Percentiles rank a stretch among this genome's conserved stretches.
phyloP scores from a whole-genome alignment of 1,140 invertebrate genomes.

The Aleiodes sp. region DNA sequence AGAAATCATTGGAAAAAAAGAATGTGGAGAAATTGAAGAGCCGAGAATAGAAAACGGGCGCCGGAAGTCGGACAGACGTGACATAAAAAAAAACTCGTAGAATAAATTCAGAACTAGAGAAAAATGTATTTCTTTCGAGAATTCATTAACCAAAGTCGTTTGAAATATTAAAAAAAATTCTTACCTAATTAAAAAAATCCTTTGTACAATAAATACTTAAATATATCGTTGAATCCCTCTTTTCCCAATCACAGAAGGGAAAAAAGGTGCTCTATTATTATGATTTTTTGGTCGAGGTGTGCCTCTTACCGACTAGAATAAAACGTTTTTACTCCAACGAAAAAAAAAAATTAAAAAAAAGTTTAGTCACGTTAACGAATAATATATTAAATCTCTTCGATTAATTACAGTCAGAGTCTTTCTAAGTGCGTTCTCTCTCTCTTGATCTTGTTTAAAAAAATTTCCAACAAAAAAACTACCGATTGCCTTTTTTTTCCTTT shows the following conservation, averaged over 20 bases:
- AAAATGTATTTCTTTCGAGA: too few relatives aligned
- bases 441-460: too few relatives aligned
- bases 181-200: constrained; percentile 57
- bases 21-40: constrained; percentile 15
- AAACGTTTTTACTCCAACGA: constrained; percentile 10
- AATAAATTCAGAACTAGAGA: neutral
- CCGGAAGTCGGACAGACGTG: constrained; percentile 19
- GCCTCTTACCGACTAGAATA: constrained; percentile 12
- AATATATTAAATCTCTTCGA: too few relatives aligned
- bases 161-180: constrained; percentile 27
- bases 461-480: too few relatives aligned
- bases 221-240: constrained; percentile 29
- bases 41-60: constrained; percentile 17
- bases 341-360: constrained; percentile 13
- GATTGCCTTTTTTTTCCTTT: too few relatives aligned
- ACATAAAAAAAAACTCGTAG: neutral
- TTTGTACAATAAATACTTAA: constrained; percentile 61
- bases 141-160: too few relatives aligned
- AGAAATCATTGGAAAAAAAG: neutral
- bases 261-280: constrained; percentile 8
- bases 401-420: too few relatives aligned
- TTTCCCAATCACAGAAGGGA: constrained; percentile 23
- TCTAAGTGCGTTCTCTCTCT: too few relatives aligned
- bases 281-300: constrained; percentile 6
- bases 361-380: neutral